These are phyloP conservation scores for Phrynocephalus forsythii DNA, from an alignment of 2,797 vertebrate species.

Conservation along the genomic window DNA sequence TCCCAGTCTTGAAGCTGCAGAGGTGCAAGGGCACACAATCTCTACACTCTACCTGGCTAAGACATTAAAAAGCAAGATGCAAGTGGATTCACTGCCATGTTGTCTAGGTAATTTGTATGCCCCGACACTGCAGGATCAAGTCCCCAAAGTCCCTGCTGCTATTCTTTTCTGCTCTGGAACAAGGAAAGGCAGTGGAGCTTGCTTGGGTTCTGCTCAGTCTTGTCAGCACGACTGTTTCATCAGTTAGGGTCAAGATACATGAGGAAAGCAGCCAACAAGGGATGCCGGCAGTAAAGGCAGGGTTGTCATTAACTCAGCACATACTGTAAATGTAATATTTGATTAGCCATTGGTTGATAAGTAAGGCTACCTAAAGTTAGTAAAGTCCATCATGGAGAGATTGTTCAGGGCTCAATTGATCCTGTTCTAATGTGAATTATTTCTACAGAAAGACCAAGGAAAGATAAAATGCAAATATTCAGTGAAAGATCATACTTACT, in stretches of 20 bases:
- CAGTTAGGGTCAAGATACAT: neutral
- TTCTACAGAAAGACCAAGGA: no score
- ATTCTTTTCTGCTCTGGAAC: neutral
- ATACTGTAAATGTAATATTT: neutral
- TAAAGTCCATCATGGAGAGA: neutral
- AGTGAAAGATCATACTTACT: constrained; percentile 81
- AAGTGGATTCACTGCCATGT: neutral
- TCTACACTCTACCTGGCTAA: no score
- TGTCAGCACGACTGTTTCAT: neutral
- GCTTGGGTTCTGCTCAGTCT: neutral
- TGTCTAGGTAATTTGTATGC: neutral
- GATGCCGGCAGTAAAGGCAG: neutral
- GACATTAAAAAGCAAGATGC: neutral
- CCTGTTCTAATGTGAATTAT: neutral
- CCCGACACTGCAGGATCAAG: neutral
- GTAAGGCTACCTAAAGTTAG: neutral
- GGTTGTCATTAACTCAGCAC: neutral
- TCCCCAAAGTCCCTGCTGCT: neutral
- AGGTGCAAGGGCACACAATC: neutral
- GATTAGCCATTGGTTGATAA: neutral
- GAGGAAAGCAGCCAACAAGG: neutral
- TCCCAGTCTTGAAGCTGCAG: neutral
- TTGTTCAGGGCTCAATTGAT: neutral
- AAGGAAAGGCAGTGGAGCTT: neutral
- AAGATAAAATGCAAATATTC: neutral